A percentile compares a stretch with the other conserved stretches of the same genome.
Evolutionary conservation across 1,140 invertebrate genomes (phyloP).

Genomic region (Leptinotarsa texana): DNA sequence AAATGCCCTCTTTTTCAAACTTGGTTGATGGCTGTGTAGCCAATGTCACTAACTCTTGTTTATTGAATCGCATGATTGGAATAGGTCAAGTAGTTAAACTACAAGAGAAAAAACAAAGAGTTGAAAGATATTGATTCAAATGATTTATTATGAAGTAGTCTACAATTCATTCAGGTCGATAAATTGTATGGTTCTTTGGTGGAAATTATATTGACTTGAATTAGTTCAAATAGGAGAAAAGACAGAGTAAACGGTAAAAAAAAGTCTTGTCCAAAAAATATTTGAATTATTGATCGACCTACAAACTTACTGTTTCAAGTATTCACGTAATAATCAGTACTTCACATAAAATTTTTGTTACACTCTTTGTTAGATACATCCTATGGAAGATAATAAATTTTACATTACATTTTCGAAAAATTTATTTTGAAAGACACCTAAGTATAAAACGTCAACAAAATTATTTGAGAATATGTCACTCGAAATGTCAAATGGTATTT

Average conservation of each 20-base stretch:
- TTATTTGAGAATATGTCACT: too few relatives aligned
- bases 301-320: too few relatives aligned
- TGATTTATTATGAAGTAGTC: neutral
- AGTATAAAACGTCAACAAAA: constrained; percentile 40
- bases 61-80: constrained; percentile 83
- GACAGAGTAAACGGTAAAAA: neutral
- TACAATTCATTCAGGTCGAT: neutral
- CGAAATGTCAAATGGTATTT: too few relatives aligned
- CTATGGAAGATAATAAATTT: neutral
- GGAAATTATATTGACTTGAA: neutral
- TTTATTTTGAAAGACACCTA: constrained; percentile 25
- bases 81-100: constrained; percentile 11
- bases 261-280: neutral
- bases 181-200: neutral
- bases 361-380: constrained; percentile 9
- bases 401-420: constrained; percentile 27
- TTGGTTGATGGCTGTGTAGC: constrained; percentile 83
- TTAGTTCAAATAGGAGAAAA: neutral
- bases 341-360: constrained; percentile 1
- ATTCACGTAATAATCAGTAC: neutral
- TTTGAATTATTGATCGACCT: too few relatives aligned
- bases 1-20: constrained; percentile 90
- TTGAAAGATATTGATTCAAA: neutral
- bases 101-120: constrained; percentile 11
- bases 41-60: constrained; percentile 80